These are phyloP conservation scores for Auanema freiburgensis DNA, from an alignment of 2,888 invertebrate species.

Conservation along the genomic window DNA sequence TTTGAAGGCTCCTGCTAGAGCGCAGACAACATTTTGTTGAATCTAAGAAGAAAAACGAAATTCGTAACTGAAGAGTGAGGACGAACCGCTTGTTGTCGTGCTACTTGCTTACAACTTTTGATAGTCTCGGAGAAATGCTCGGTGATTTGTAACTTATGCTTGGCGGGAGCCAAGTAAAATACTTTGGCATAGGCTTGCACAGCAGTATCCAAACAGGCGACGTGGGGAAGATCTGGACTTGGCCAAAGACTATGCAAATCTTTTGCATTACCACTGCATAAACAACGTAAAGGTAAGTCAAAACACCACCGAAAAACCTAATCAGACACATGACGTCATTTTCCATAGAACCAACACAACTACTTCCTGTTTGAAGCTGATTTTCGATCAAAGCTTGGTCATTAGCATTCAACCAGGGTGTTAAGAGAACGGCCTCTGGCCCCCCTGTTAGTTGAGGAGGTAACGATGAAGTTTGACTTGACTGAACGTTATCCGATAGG, in stretches of 20 bases:
- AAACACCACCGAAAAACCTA: too few relatives aligned
- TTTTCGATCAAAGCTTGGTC: constrained; percentile 46
- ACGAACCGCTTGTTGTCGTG: constrained; percentile 35
- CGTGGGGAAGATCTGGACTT: constrained; percentile 80
- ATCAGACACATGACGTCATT: constrained; percentile 87
- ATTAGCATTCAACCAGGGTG: constrained; percentile 34
- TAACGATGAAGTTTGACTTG: constrained; percentile 82
- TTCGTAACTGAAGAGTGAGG: background rate
- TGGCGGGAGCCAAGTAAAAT: constrained; percentile 89
- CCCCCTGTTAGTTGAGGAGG: constrained; percentile 79
- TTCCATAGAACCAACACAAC: constrained; percentile 92
- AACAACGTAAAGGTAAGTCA: background rate
- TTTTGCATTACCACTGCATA: constrained; percentile 22
- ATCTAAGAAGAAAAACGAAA: constrained; percentile 38
- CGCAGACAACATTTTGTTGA: constrained; percentile 94
- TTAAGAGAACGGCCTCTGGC: constrained; percentile 36
- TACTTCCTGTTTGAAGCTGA: constrained; percentile 89
- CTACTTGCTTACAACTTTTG: constrained; percentile 53
- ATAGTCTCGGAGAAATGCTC: constrained; percentile 95
- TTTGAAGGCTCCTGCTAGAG: constrained; percentile 84
- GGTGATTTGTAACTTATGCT: constrained; percentile 90
- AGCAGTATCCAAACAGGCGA: constrained; percentile 92
- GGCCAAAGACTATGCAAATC: constrained; percentile 51
- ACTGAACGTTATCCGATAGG: constrained; percentile 85
- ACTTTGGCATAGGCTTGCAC: constrained; percentile 81